Evolutionary conservation across 1,140 invertebrate species (phyloP), one percentile per base, ranked within the genome.

Genomic region (Nephila pilipes): DNA sequence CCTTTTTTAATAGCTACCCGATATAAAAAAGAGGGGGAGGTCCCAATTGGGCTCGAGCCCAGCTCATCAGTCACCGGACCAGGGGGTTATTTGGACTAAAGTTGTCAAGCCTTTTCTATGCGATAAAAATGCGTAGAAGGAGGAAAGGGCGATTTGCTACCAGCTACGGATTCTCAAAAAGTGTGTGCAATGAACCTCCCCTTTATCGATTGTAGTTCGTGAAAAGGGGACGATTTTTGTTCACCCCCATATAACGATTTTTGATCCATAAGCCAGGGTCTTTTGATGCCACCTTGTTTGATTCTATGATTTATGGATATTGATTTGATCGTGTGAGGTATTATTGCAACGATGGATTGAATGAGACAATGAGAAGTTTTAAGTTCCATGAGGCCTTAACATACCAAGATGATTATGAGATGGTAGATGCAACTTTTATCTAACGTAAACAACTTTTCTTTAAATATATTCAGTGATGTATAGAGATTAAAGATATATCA

Each of bases 81-180:
- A 63, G 36, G 54, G 54, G 88, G 88, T 75, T 90, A 90, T 90
- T 90, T 90, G 88, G 88, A 90, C 88, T 90, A 80, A 80, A 80
- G 69, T 88, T 90, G 88, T 90, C 88, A 90, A n/a, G 65, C 54
- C 16, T 46, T 89, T 80, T 90, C 88, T 79, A 80, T 57, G 69
- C 38, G 57, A 87, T 46, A 46, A 87, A 63, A 87, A 38, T 36
- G 57, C 85, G 29, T 3, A 32, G 69, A 87, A 87, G 65, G 80
- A 75, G 29, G 29, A 57, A 29, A 22, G 85, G 57, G 85, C 60
- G 60, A 87, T 87, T 87, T 87, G 85, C 85, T 87, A 58, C 58
- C 58, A 38, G 55, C 60, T 60, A 69, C 20, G 29, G n/a, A 38
- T 57, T 80, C 55, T 54, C 81, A 83, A 83, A 83, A 46, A n/a